These are phyloP conservation scores for Spodoptera picta DNA, from an alignment of 2,888 invertebrate species.

Conservation along the genomic window DNA sequence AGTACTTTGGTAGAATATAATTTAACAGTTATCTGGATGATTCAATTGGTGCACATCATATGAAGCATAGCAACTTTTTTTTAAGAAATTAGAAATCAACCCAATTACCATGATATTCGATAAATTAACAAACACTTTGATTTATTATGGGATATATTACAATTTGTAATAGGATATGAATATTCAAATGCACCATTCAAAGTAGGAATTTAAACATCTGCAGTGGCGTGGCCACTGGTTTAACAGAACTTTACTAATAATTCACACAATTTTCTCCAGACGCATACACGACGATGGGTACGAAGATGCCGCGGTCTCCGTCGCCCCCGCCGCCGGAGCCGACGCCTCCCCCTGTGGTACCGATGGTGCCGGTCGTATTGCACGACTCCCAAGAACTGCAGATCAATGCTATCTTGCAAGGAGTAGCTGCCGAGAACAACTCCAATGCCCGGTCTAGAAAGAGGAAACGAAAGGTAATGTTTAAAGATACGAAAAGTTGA, in stretches of 20 bases:
- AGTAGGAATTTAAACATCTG: too few species aligned
- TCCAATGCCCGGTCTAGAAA: slow-evolving; percentile 73
- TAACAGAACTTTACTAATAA: background rate
- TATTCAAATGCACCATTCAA: too few species aligned
- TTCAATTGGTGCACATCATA: too few species aligned
- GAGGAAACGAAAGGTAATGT: slow-evolving; percentile 74
- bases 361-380: slow-evolving; percentile 23
- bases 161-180: too few species aligned
- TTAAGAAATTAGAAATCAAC: too few species aligned
- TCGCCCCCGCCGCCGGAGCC: slow-evolving; percentile 73
- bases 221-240: background rate
- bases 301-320: slow-evolving; percentile 79
- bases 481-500: too few species aligned
- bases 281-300: slow-evolving; percentile 85
- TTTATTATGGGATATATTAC: too few species aligned
- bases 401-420: slow-evolving; percentile 85
- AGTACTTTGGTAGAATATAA: too few species aligned
- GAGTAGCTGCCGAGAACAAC: slow-evolving; percentile 82
- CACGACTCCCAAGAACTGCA: slow-evolving; percentile 83
- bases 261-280: slow-evolving; percentile 63
- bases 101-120: too few species aligned
- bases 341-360: slow-evolving; percentile 12
- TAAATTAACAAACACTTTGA: too few species aligned
- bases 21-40: too few species aligned
- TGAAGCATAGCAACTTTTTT: too few species aligned